A percentile compares a stretch with the other conserved stretches of the same genome.
Conservation (phyloP, 2,113 vertebrate genomes). For the western clawed frog (Xenopus tropicalis) region DNA sequence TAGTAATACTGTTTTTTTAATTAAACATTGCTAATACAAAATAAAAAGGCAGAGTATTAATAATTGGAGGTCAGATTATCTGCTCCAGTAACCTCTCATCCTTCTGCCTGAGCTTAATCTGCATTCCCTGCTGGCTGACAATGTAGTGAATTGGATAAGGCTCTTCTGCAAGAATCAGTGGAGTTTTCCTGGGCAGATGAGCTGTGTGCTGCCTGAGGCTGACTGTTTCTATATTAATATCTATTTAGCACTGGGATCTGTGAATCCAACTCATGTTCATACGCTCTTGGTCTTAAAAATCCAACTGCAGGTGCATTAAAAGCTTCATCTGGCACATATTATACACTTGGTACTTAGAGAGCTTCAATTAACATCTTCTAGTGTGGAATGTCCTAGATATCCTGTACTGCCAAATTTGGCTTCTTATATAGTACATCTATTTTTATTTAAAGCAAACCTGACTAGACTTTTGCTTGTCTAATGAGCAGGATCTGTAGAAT, state of each 20-base stretch:
- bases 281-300: not conserved
- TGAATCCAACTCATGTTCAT: constrained; percentile 13
- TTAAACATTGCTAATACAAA: constrained; percentile 21
- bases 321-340: not conserved
- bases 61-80: constrained; percentile 40
- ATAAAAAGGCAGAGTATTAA: constrained; percentile 30
- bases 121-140: constrained; percentile 32
- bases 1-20: constrained; percentile 24
- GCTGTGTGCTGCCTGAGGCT: constrained; percentile 22
- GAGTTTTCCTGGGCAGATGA: constrained; percentile 28
- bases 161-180: constrained; percentile 19
- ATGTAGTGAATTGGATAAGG: constrained; percentile 26
- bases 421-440: not conserved
- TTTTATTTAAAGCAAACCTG: not conserved
- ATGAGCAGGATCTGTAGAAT: not conserved
- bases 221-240: constrained; percentile 40
- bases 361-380: not conserved
- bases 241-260: constrained; percentile 31
- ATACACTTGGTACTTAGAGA: not conserved
- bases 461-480: not conserved
- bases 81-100: constrained; percentile 39
- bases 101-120: constrained; percentile 24
- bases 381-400: constrained; percentile 8
- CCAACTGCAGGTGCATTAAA: constrained; percentile 13
- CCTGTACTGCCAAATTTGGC: not conserved